phyloP scores from a whole-genome alignment of 2,888 invertebrate species.

The Lasioglossum calceatum region DNA sequence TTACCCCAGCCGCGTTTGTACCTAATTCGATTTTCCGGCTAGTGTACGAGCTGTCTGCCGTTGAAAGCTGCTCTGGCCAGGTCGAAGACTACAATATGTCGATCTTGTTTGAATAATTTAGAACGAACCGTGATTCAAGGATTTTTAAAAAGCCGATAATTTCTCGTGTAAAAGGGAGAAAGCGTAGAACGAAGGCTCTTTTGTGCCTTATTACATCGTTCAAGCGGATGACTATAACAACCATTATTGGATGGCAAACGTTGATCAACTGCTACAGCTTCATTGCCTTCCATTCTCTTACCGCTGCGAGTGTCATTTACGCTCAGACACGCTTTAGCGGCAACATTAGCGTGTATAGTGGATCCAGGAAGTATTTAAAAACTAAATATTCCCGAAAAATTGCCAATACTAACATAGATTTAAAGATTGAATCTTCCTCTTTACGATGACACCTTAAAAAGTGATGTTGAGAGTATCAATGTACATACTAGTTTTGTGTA shows the following conservation, averaged over 20 bases:
- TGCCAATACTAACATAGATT: no score
- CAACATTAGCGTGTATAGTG: no score
- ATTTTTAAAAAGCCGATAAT: neutral
- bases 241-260: neutral
- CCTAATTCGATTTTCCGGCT: conserved; percentile 72
- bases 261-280: neutral
- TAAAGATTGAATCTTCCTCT: no score
- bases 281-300: neutral
- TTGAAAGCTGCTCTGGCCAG: conserved; percentile 48
- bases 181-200: neutral
- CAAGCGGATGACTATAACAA: neutral
- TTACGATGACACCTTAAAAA: no score
- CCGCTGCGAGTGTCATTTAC: neutral
- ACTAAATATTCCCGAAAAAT: no score
- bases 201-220: neutral
- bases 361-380: no score
- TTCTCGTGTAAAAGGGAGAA: neutral
- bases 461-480: no score
- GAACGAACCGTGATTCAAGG: neutral
- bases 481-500: no score
- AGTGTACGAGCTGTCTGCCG: conserved; percentile 58
- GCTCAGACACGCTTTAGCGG: neutral
- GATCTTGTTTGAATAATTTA: conserved; percentile 41
- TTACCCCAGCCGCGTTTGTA: conserved; percentile 58
- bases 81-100: conserved; percentile 38